Evolutionary conservation across 2,888 invertebrate species (phyloP).

Genomic region (Pristionchus japonicus): DNA sequence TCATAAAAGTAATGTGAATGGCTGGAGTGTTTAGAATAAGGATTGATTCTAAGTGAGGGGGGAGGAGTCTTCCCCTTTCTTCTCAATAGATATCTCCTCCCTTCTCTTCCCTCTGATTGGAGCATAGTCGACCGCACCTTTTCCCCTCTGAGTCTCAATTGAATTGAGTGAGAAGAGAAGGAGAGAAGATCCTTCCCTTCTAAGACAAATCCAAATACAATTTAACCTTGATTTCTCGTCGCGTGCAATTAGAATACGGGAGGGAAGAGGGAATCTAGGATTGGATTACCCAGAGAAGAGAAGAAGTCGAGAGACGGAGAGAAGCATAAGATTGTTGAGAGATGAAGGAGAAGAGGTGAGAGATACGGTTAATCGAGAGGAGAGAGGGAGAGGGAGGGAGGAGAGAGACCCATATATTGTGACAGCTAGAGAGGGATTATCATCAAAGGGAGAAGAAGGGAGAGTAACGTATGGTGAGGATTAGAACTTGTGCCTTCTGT

Average conservation of each 20-base stretch:
- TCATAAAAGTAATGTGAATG: not conserved
- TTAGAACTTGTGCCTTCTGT: not conserved
- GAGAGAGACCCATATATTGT: not conserved
- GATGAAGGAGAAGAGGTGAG: not conserved
- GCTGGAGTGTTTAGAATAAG: constrained; percentile 21
- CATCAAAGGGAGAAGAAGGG: not conserved
- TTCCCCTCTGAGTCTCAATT: constrained; percentile 39
- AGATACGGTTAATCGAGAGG: not conserved
- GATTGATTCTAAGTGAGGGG: not conserved
- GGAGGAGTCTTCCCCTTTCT: not conserved
- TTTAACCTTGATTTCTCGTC: constrained; percentile 47
- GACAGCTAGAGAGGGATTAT: not conserved
- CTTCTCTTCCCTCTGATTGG: not conserved
- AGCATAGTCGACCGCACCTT: constrained; percentile 39
- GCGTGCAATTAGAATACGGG: constrained; percentile 46
- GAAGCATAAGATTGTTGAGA: not conserved
- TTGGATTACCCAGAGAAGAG: not conserved
- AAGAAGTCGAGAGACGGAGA: not conserved
- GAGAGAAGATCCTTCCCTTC: constrained; percentile 9
- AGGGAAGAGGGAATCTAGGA: constrained; percentile 27
- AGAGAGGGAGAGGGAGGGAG: not conserved
- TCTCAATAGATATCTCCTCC: constrained; percentile 11
- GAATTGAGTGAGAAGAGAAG: constrained; percentile 40
- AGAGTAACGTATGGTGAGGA: constrained; percentile 12
- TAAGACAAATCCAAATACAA: constrained; percentile 48